Base-by-base conservation (phyloP, 2,888 invertebrate genomes). In the Exephanes ischioxanthus region DNA sequence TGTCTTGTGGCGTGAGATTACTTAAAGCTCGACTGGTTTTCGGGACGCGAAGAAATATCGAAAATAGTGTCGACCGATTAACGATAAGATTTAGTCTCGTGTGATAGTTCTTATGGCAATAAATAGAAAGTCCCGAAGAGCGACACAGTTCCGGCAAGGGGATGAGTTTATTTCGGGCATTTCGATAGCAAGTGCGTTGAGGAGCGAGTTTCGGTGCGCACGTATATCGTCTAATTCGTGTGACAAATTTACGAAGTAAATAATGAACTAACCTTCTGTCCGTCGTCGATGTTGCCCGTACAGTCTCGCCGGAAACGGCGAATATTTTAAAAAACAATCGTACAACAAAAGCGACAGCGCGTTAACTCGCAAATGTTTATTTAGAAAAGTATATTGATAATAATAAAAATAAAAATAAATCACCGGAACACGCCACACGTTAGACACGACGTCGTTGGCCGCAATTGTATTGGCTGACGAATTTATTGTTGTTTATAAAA, bases 161-260 rank as follows among this genome's bases (percentile, higher is more conserved):
- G 70, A 70, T 79, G 73, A 79, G 61, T 79, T 85, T 82, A 82
- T 85, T 85, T 82, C 79, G 71, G 79, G 82, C 41, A 82, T 51
- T 82, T 79, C 41, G 53, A 45, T 26, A 55, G 55, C 58, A 67
- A 26, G 33, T 11, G 33, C 2, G 16, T 55, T n/a, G 19, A 9
- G 14, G 19, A 22, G 19, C 45, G 45, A 33, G 22, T 63, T 33
- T 26, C 58, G 48, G 48, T 41, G 48, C 73, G 41, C 41, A 61
- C 26, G 30, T 37, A 19, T 55, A 19, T 55, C 22, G 9, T 55
- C 61, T 61, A 16, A 61, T 61, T 30, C 61, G 61, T 61, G 61
- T 30, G 61, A 26, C 11, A 22, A 26, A 30, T 16, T 9, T 16
- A 22, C 61, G 45, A 45, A 7, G 37, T 73, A 30, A 11, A 58